Base-by-base conservation (phyloP, 2,797 vertebrate species). In the Anabacerthia variegaticeps region DNA sequence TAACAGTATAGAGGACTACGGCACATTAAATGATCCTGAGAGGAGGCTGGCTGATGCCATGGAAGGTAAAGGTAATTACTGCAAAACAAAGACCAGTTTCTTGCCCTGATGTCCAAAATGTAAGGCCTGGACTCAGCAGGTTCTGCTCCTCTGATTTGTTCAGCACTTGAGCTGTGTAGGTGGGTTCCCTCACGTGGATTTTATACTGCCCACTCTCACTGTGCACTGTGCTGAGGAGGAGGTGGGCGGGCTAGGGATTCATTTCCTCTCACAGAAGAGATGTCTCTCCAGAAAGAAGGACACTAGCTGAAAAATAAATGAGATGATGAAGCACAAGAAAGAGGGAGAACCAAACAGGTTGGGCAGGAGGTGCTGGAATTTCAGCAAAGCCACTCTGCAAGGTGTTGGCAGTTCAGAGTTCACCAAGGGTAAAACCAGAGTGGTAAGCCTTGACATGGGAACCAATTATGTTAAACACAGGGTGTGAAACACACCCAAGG, bases 301-400 rank as follows among this genome's bases (percentile, higher is more conserved):
- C 61, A 44, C 22, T 37, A 82, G 77, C 81, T 65, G 61, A 63
- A 74, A 86, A 89, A 61, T 18, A 85, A 89, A 87, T 0, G 8
- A 61, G 59, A 55, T 44, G 43, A 90, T 37, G 84, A 89, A 83
- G 54, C 28, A 55, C 2, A 5, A 74, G 54, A 65, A 88, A 55
- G 52, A 91, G 48, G 46, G 65, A 94, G n/a, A 66, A 75, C n/a
- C 19, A 91, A 89, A 74, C 80, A 82, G n/a, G 88, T 34, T 84
- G 62, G 43, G 59, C 87, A 81, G 72, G 89, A 92, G 76, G 43
- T 39, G 79, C 92, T 48, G n/a, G 92, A 81, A 93, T 78, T 81
- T 75, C 89, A 62, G 41, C 66, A 90, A 72, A 89, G 69, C 48
- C 1, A 3, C 85, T 71, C 37, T 72, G 65, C 61, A 65, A 89